Conservation (phyloP, 2,797 vertebrate species). For the Enteromius afrohamiltoni region DNA sequence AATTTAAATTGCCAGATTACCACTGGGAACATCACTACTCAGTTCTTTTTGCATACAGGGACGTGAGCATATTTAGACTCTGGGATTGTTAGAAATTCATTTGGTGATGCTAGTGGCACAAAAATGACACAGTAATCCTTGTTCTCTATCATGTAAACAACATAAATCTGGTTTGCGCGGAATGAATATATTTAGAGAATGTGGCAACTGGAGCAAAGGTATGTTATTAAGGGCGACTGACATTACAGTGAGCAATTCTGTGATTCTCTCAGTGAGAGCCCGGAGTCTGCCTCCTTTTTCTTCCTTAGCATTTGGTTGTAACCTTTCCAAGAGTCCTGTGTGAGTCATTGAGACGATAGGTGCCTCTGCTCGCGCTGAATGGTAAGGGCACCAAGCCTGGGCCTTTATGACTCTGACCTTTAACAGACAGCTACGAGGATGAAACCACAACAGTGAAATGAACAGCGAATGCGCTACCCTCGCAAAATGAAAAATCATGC, state of each 20-base stretch:
- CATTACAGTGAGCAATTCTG: constrained; percentile 43
- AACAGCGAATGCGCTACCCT: constrained; percentile 2
- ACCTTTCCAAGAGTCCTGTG: constrained; percentile 70
- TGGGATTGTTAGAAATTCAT: constrained; percentile 13
- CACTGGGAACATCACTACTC: neutral
- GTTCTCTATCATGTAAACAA: constrained; percentile 36
- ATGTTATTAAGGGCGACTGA: constrained; percentile 41
- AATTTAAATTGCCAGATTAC: neutral
- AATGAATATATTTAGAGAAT: constrained; percentile 28
- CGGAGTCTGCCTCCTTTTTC: constrained; percentile 42
- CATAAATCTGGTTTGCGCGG: neutral
- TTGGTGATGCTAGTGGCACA: neutral
- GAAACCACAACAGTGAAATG: constrained; percentile 54
- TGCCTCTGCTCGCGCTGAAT: constrained; percentile 69
- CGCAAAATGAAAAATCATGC: constrained; percentile 24
- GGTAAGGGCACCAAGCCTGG: constrained; percentile 66
- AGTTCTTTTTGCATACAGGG: neutral
- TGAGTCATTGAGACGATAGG: constrained; percentile 70
- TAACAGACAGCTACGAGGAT: constrained; percentile 58
- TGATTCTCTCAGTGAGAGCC: constrained; percentile 45
- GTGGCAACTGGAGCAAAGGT: constrained; percentile 28
- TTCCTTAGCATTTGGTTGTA: constrained; percentile 51
- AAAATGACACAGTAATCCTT: constrained; percentile 8
- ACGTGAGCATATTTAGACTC: neutral
- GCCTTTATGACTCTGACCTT: constrained; percentile 75